Percentiles rank a stretch among this genome's conserved stretches.
Evolutionary conservation across 2,797 vertebrate species (phyloP).

Genomic region (Chelonia mydas): DNA sequence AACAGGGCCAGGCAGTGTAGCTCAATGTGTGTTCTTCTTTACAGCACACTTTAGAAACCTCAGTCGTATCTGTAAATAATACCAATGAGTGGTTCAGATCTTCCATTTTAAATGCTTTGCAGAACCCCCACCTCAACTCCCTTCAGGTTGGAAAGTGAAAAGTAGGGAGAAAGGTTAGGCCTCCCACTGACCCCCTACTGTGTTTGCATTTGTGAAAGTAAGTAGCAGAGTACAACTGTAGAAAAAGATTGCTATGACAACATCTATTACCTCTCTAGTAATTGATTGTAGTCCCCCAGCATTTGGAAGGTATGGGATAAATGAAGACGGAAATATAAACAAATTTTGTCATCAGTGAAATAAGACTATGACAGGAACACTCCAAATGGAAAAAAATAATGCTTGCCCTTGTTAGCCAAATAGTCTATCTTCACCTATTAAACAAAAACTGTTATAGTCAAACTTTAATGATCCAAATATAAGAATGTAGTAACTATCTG

Average conservation of each 20-base stretch:
- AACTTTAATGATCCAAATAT: background rate
- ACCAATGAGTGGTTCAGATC: background rate
- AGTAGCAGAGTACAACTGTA: background rate
- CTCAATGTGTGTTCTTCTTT: background rate
- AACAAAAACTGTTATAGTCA: background rate
- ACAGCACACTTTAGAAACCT: background rate
- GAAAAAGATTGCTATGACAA: background rate
- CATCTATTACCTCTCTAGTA: background rate
- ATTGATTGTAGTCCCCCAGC: accelerated
- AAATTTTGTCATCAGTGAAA: background rate
- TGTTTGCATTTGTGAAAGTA: background rate
- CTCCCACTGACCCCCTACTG: background rate
- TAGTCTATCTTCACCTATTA: background rate
- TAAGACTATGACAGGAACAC: background rate
- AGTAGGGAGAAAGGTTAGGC: background rate
- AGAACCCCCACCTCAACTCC: background rate
- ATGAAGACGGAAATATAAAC: background rate
- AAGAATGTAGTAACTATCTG: background rate
- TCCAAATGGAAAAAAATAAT: background rate
- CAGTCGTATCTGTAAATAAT: background rate
- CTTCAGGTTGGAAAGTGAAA: background rate
- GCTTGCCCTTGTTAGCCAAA: background rate
- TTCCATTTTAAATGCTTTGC: background rate
- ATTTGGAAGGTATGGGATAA: background rate
- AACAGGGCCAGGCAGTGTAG: background rate